phyloP scores from a whole-genome alignment of 1,140 invertebrate species.

The Hycleus phaleratus region DNA sequence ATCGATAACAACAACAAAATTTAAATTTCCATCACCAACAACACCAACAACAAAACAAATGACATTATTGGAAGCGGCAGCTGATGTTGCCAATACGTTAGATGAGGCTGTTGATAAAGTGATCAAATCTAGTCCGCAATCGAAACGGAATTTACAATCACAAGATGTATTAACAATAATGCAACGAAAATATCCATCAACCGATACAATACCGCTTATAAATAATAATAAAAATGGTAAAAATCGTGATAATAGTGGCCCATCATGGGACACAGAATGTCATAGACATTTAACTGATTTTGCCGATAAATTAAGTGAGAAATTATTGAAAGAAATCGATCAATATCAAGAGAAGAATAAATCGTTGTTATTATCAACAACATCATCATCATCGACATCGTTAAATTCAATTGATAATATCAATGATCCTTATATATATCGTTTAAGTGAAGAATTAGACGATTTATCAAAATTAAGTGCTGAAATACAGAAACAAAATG shows the following conservation, averaged over 20 bases:
- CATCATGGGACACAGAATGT: conserved; percentile 55
- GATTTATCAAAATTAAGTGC: conserved; percentile 50
- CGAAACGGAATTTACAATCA: conserved; percentile 45
- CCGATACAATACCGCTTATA: conserved; percentile 28
- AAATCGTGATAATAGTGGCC: conserved; percentile 42
- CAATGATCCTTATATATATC: conserved; percentile 51
- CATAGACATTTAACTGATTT: conserved; percentile 65
- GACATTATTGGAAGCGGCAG: conserved; percentile 54
- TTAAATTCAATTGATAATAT: conserved; percentile 41
- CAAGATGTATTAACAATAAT: conserved; percentile 48
- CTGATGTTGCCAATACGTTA: conserved; percentile 55
- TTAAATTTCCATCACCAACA: conserved; percentile 28
- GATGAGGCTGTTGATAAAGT: conserved; percentile 57
- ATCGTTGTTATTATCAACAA: neutral
- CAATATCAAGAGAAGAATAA: conserved; percentile 46
- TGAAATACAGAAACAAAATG: conserved; percentile 46
- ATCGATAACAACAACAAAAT: conserved; percentile 16
- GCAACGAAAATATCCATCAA: conserved; percentile 35
- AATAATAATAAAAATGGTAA: neutral
- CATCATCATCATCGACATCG: conserved; percentile 1
- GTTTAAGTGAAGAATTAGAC: conserved; percentile 48
- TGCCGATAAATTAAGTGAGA: conserved; percentile 63
- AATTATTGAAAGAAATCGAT: conserved; percentile 66
- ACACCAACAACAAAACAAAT: conserved; percentile 12
- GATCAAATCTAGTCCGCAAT: conserved; percentile 33